phyloP scores from a whole-genome alignment of 1,140 invertebrate species.

The Drosophila hydei region DNA sequence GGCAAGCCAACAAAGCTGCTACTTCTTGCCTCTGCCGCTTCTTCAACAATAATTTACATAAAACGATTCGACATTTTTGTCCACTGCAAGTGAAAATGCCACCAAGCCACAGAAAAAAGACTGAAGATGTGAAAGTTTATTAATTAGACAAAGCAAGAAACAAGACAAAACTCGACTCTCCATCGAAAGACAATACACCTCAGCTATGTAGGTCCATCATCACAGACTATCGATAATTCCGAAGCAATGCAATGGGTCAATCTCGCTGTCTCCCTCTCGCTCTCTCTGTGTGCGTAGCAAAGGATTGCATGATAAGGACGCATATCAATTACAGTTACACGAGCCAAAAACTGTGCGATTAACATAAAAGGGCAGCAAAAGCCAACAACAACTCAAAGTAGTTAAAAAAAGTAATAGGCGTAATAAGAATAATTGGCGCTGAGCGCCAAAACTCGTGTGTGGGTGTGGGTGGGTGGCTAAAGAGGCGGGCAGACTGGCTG shows the following conservation, averaged over 20 bases:
- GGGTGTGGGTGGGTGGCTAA: constrained; percentile 14
- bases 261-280: neutral
- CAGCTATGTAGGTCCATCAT: neutral
- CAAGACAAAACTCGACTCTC: constrained; percentile 13
- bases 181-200: neutral
- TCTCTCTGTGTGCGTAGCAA: constrained; percentile 27
- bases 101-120: constrained; percentile 22
- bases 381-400: constrained; percentile 58
- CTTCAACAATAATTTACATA: constrained; percentile 69
- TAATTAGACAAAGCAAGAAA: constrained; percentile 61
- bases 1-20: constrained; percentile 7
- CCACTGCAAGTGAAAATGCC: constrained; percentile 71
- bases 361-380: constrained; percentile 77
- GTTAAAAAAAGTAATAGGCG: constrained; percentile 79
- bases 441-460: constrained; percentile 17
- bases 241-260: neutral
- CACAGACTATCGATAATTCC: neutral
- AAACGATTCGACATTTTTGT: constrained; percentile 53
- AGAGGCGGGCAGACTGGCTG: constrained; percentile 1
- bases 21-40: constrained; percentile 26
- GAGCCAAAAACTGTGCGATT: constrained; percentile 67
- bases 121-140: constrained; percentile 77
- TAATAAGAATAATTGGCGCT: constrained; percentile 80
- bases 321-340: constrained; percentile 83
- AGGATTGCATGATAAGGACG: constrained; percentile 78